phyloP scores from a whole-genome alignment of 2,113 vertebrate species.

The Bungarus multicinctus region DNA sequence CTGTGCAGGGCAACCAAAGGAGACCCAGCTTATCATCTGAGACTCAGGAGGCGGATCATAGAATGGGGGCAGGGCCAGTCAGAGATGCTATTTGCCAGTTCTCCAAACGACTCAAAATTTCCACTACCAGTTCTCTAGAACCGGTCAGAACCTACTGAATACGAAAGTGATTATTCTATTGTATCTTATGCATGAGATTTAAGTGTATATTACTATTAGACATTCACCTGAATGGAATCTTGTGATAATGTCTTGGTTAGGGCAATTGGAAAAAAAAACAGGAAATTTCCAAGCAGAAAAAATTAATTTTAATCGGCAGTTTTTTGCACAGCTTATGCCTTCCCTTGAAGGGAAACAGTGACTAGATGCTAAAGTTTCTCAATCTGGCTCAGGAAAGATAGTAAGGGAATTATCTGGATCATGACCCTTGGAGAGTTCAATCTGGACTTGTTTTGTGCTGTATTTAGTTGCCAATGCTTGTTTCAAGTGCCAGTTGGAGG shows the following conservation, averaged over 20 bases:
- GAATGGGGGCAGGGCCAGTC: too few relatives aligned
- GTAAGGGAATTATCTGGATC: background rate
- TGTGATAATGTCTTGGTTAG: background rate
- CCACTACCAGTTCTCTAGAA: too few relatives aligned
- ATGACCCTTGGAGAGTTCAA: background rate
- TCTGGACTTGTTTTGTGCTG: background rate
- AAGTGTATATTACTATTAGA: background rate
- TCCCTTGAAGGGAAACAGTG: background rate
- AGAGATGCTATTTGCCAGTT: too few relatives aligned
- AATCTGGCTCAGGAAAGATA: background rate
- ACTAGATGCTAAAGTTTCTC: background rate
- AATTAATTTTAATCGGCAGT: background rate
- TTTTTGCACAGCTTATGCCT: background rate
- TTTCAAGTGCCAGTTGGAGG: background rate
- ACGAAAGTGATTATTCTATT: constrained; percentile 49
- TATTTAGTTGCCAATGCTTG: background rate
- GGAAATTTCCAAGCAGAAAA: background rate
- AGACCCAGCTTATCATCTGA: too few relatives aligned
- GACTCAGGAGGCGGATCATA: too few relatives aligned
- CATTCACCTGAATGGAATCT: background rate
- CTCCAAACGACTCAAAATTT: too few relatives aligned
- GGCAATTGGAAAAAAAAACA: background rate
- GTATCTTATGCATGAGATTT: background rate
- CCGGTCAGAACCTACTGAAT: too few relatives aligned
- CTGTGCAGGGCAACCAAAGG: too few relatives aligned